Base-by-base conservation (phyloP, 2,888 invertebrate genomes). In the Clivina fossor region DNA sequence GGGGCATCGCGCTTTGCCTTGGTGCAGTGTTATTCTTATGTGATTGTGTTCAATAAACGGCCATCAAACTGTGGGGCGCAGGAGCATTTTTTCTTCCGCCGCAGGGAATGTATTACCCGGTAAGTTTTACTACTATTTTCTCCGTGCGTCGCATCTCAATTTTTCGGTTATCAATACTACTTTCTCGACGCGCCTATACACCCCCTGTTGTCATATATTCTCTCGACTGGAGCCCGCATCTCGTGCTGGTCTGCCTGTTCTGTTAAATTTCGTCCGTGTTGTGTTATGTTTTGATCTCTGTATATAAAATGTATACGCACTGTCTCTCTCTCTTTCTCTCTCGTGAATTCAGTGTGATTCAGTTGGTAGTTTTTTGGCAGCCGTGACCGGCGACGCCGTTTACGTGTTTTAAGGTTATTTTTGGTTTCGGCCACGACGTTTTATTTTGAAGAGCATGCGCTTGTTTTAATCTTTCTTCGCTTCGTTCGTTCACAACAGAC, bases 41-140 rank as follows among this genome's bases (percentile, higher is more conserved):
- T 75, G 74, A 74, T 51, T 71, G 76, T 76, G 79, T 78, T 76
- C 28, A 16, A 75, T 71, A 80, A 78, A 81, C 80, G 86, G 85
- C 89, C 85, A 86, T 85, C 92, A 92, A 92, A 86, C 92, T 93
- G 92, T 93, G 92, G 92, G 91, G 92, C 82, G 88, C 91, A 81
- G 91, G 91, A 83, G 90, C 91, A 79, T 92, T 89, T 83, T 91
- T 92, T 82, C 87, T 92, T 86, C 90, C 91, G 86, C 90, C 90
- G 81, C 92, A 91, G 88, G 92, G 92, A 86, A 90, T 92, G 86
- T 92, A 91, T 82, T 93, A 92, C 85, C 92, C 91, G 86, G 91
- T 92, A 83, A 90, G 90, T 88, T 37, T 13, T 2, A 15, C n/a
- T 13, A 18, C 15, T 11, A 13, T 38, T 38, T 38, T 38, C n/a